phyloP scores from a whole-genome alignment of 2,888 invertebrate genomes.

The Campopleginae sp. region DNA sequence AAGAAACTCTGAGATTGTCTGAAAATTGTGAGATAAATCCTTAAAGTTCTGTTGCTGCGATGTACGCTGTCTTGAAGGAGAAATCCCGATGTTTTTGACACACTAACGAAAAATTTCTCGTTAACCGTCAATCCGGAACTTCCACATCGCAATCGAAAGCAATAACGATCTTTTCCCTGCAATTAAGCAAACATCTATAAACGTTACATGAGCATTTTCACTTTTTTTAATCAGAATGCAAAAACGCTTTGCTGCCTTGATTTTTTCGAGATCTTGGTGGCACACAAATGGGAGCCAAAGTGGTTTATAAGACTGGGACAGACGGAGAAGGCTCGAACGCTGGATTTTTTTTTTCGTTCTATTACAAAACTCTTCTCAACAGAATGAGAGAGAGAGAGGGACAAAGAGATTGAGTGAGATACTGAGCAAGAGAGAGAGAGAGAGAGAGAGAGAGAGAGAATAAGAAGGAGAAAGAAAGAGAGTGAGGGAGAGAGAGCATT shows the following conservation, averaged over 20 bases:
- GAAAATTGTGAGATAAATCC: neutral
- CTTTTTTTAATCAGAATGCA: neutral
- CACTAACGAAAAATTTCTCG: neutral
- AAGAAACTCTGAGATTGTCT: neutral
- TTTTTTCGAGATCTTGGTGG: neutral
- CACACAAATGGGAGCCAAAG: neutral
- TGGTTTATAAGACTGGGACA: neutral
- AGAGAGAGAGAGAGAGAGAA: neutral
- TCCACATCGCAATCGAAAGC: neutral
- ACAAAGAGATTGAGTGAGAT: too few species aligned
- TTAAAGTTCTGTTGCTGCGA: neutral
- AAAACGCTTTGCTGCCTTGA: neutral
- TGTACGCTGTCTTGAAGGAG: neutral
- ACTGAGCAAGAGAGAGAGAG: neutral
- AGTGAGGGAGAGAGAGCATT: neutral
- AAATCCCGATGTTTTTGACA: neutral
- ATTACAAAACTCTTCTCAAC: conserved; percentile 52
- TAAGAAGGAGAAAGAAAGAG: neutral
- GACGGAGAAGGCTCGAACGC: conserved; percentile 34
- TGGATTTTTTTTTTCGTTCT: conserved; percentile 31
- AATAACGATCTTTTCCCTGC: too few species aligned
- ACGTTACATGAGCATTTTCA: neutral
- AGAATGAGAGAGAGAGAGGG: conserved; percentile 3
- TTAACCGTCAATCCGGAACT: neutral
- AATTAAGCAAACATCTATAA: neutral